Evolutionary conservation across 2,888 invertebrate genomes (phyloP).

Genomic region (Trachelus tabidus): DNA sequence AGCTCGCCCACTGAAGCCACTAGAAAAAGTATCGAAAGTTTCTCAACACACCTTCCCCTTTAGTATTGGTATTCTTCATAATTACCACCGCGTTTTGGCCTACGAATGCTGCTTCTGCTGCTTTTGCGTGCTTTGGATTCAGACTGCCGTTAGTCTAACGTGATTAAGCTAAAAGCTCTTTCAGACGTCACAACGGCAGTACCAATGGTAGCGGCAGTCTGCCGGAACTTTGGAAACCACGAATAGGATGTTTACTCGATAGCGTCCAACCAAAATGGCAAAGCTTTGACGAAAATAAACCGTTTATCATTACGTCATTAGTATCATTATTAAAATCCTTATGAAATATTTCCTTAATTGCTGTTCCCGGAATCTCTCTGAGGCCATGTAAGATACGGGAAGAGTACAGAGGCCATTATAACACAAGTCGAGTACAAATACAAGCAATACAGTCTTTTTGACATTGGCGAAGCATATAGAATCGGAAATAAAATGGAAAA

Average conservation of each 20-base stretch:
- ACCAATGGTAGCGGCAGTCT: conserved; percentile 4
- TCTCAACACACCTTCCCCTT: conserved; percentile 12
- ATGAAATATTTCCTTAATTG: not conserved
- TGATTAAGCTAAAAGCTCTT: conserved; percentile 47
- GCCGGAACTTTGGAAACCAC: not conserved
- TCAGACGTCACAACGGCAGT: conserved; percentile 33
- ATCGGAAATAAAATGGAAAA: not conserved
- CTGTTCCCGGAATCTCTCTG: not conserved
- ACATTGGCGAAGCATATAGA: not conserved
- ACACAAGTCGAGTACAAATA: not conserved
- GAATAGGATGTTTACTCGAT: not conserved
- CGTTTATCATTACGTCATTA: not conserved
- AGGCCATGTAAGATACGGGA: not conserved
- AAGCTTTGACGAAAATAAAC: not conserved
- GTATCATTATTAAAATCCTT: not conserved
- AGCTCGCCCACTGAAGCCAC: conserved; percentile 3
- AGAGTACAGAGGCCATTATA: not conserved
- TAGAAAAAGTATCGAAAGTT: conserved; percentile 13
- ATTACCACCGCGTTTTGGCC: conserved; percentile 31
- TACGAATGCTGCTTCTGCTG: conserved; percentile 26
- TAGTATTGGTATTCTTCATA: conserved; percentile 37
- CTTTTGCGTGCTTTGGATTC: conserved; percentile 1
- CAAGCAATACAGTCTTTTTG: not conserved
- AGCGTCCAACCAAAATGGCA: not conserved
- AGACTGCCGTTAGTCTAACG: conserved; percentile 30